These are phyloP conservation scores for Lichenostomus cassidix DNA, from an alignment of 2,113 vertebrate genomes.

Conservation along the genomic window DNA sequence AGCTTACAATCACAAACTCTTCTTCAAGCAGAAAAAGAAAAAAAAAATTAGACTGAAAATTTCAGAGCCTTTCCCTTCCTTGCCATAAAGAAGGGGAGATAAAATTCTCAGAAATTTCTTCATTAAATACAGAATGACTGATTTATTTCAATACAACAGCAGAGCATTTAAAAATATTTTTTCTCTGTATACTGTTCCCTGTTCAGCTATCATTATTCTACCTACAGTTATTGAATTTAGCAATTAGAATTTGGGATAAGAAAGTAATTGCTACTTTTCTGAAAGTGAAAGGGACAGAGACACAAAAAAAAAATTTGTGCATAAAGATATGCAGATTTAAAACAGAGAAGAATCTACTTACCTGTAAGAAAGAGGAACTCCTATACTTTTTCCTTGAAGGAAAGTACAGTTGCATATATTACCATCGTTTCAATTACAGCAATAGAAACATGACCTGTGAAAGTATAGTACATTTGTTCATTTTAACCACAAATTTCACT, in stretches of 20 bases:
- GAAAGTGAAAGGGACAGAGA: not conserved
- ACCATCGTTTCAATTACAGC: conserved; percentile 12
- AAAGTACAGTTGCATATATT: not conserved
- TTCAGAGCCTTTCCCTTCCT: not conserved
- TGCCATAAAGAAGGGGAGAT: not conserved
- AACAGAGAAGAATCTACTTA: not conserved
- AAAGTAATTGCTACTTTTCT: conserved; percentile 19
- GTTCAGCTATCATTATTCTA: not conserved
- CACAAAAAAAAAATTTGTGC: too few relatives aligned
- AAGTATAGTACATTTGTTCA: not conserved
- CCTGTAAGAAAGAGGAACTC: not conserved
- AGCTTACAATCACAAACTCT: not conserved
- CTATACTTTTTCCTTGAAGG: not conserved
- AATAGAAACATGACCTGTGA: not conserved
- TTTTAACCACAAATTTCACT: not conserved
- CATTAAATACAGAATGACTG: not conserved
- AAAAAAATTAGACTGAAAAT: not conserved
- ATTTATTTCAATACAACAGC: not conserved
- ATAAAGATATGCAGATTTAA: not conserved
- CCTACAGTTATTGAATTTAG: not conserved
- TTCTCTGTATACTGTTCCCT: not conserved
- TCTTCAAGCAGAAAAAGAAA: not conserved
- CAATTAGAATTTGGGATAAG: not conserved
- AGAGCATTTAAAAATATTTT: not conserved
- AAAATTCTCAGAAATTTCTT: not conserved